Evolutionary conservation across 2,888 invertebrate species (phyloP).

Genomic region (Trachelus tabidus): DNA sequence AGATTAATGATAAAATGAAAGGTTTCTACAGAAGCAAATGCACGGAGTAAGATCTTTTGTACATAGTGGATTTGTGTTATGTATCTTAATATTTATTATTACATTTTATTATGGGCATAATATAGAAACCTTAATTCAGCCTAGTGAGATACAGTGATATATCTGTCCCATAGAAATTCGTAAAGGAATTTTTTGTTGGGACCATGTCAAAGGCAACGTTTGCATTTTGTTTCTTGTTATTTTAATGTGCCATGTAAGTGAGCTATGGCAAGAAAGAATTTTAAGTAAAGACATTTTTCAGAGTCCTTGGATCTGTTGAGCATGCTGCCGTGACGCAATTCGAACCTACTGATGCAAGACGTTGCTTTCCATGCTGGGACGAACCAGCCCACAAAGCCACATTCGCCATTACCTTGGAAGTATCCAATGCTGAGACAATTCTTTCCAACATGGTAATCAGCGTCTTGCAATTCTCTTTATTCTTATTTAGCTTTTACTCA

Average conservation of each 20-base stretch:
- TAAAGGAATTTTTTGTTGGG: slow-evolving; percentile 71
- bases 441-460: slow-evolving; percentile 89
- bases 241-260: slow-evolving; percentile 67
- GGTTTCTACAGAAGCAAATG: slow-evolving; percentile 96
- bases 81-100: not conserved
- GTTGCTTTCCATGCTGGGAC: slow-evolving; percentile 98
- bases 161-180: slow-evolving; percentile 66
- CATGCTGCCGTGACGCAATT: slow-evolving; percentile 94
- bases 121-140: slow-evolving; percentile 14
- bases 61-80: not conserved
- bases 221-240: slow-evolving; percentile 58
- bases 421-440: slow-evolving; percentile 84
- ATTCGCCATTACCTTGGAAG: slow-evolving; percentile 88
- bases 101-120: not conserved
- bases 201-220: slow-evolving; percentile 71
- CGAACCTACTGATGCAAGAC: slow-evolving; percentile 88
- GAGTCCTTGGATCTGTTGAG: slow-evolving; percentile 79
- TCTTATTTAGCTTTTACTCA: not conserved
- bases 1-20: slow-evolving; percentile 92
- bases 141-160: slow-evolving; percentile 64
- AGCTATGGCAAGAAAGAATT: slow-evolving; percentile 67
- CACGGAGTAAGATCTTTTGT: slow-evolving; percentile 58
- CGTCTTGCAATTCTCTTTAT: slow-evolving; percentile 27
- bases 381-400: slow-evolving; percentile 96
- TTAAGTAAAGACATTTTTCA: slow-evolving; percentile 54